Evolutionary conservation across 2,797 vertebrate genomes (phyloP).

Genomic region (Octomys mimax): DNA sequence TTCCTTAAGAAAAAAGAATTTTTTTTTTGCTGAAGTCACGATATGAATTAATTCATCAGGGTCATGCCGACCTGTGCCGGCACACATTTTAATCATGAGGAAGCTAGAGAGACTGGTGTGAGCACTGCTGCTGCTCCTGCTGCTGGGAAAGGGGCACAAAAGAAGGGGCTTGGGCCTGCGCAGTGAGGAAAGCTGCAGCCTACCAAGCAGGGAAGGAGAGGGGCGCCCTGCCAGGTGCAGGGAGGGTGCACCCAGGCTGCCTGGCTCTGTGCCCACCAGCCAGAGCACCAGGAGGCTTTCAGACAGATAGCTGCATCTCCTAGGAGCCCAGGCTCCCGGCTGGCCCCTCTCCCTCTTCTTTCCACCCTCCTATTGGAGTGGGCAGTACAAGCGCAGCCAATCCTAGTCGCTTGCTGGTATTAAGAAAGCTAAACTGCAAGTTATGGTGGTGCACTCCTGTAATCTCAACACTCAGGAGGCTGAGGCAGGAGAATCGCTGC

Average conservation of each 20-base stretch:
- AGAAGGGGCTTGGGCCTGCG: background rate
- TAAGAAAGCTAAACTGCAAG: background rate
- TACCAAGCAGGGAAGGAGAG: no score
- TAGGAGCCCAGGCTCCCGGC: background rate
- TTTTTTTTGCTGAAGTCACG: background rate
- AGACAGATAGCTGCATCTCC: background rate
- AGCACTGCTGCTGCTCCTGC: background rate
- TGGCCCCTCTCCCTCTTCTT: background rate
- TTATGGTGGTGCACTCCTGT: background rate
- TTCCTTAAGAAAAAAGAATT: background rate
- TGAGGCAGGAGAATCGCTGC: background rate
- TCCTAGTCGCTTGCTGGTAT: background rate
- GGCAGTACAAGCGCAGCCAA: background rate
- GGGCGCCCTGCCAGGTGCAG: background rate
- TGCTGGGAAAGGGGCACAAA: background rate
- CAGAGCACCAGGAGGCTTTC: background rate
- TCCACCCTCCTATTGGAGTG: background rate
- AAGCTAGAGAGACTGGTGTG: no score
- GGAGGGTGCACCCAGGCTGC: background rate
- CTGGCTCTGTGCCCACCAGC: background rate
- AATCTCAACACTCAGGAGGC: background rate
- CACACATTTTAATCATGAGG: background rate
- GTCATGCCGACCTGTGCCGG: background rate
- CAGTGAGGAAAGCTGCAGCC: background rate
- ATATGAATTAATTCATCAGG: background rate